Conservation (phyloP, 2,888 invertebrate species). For the Petrolisthes cinctipes region DNA sequence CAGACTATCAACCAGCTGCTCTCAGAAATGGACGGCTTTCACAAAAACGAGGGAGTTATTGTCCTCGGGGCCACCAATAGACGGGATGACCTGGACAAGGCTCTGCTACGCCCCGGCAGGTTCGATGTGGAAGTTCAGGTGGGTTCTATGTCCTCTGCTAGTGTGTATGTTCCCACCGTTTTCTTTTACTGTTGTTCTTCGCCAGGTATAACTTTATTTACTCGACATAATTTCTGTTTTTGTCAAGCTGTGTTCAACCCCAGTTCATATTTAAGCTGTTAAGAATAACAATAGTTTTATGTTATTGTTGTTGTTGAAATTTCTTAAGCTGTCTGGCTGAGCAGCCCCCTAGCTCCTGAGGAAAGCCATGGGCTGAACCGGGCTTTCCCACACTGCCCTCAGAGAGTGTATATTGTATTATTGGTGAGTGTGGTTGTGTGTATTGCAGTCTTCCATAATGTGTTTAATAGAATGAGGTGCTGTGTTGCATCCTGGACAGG, state of each 20-base stretch:
- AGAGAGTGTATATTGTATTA: too few relatives aligned
- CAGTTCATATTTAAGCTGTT: too few relatives aligned
- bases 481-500: too few relatives aligned
- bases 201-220: not conserved
- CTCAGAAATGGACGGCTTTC: conserved; percentile 69
- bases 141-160: conserved; percentile 19
- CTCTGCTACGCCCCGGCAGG: conserved; percentile 92
- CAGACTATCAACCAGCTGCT: conserved; percentile 98
- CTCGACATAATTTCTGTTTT: not conserved
- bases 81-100: conserved; percentile 94
- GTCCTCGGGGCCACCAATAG: conserved; percentile 98
- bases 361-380: too few relatives aligned
- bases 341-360: too few relatives aligned
- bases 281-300: too few relatives aligned
- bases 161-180: not conserved
- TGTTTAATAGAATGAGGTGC: too few relatives aligned
- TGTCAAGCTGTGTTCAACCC: not conserved
- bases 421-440: too few relatives aligned
- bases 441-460: too few relatives aligned
- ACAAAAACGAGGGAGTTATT: conserved; percentile 81
- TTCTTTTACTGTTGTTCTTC: not conserved
- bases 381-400: too few relatives aligned
- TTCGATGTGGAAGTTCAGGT: conserved; percentile 92
- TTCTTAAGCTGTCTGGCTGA: too few relatives aligned
- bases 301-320: too few relatives aligned